Base-by-base conservation (phyloP, 2,888 invertebrate genomes). In the Conchocele bisecta region DNA sequence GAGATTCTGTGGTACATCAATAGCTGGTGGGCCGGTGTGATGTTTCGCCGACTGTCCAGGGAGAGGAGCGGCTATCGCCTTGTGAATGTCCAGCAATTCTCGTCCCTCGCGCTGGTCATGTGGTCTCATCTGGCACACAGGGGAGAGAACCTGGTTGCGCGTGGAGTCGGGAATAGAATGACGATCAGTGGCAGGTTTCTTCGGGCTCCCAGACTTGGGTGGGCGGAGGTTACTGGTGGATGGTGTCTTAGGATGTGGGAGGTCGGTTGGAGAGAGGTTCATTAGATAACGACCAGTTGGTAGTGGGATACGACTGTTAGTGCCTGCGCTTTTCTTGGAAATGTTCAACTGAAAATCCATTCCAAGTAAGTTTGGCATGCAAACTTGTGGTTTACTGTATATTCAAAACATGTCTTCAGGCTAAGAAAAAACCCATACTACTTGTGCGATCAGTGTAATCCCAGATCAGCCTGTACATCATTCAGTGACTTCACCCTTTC, bases 291-390 rank as follows among this genome's bases (percentile, higher is more conserved):
- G 75, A 44, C 82, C 83, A 37, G 85, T 84, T 17, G 85, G 83
- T 6, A 87, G 70, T 7, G 87, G 85, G 37, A 87, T 85, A 42
- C 84, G 82, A 63, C 84, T 85, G 11, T 76, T 72, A 7, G 84
- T 82, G 13, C 80, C 79, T 22, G 75, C 26, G 26, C 70, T 64
- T 51, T 82, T 81, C 64, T 80, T 84, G 11, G 83, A 61, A 11
- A 83, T 70, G 56, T 79, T 59, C 26, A 79, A 57, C 83, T 83
- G 73, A 24, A 71, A 69, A 22, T n/a, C n/a, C n/a, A 29, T 24
- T 42, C 20, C n/a, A 44, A 54, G 37, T 17, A 24, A 41, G n/a
- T n/a, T n/a, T n/a, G n/a, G n/a, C n/a, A n/a, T n/a, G n/a, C n/a
- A n/a, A n/a, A n/a, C n/a, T n/a, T n/a, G n/a, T n/a, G n/a, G n/a